These are phyloP conservation scores for Okapia johnstoni DNA, from an alignment of 2,113 vertebrate species.

Conservation along the genomic window DNA sequence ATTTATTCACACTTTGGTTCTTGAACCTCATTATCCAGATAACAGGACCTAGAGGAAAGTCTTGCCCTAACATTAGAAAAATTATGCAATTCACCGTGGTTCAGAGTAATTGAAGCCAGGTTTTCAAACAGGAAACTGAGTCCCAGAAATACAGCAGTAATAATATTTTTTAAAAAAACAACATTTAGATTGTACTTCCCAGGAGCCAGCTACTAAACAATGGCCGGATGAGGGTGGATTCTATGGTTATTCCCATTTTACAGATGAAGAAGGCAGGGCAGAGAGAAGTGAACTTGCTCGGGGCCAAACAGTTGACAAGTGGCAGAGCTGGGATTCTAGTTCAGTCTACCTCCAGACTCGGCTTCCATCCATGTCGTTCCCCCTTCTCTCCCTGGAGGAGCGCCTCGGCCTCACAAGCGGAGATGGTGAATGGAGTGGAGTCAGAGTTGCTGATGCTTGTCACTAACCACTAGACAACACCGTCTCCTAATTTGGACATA, in stretches of 20 bases:
- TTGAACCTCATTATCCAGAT: background rate
- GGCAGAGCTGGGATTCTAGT: background rate
- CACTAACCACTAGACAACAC: slow-evolving; percentile 48
- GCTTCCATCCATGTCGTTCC: background rate
- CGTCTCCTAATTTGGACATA: slow-evolving; percentile 66
- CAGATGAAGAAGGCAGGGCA: background rate
- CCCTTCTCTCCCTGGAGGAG: background rate
- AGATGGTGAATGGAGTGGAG: background rate
- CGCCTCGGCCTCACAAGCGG: background rate
- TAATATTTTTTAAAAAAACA: background rate
- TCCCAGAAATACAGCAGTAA: background rate
- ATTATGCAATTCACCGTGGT: background rate
- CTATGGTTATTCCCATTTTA: background rate
- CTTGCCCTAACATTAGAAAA: background rate
- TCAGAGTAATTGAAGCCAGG: background rate
- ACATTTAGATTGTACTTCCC: background rate
- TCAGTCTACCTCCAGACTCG: background rate
- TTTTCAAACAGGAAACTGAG: slow-evolving; percentile 12
- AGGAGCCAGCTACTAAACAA: background rate
- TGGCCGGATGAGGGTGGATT: background rate
- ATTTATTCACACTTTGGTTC: background rate
- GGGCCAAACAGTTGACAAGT: background rate
- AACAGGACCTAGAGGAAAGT: background rate
- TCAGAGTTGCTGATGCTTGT: slow-evolving; percentile 1
- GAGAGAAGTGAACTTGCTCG: background rate